Conservation (phyloP, 2,113 vertebrate species). For the Lamprologus callipterus region DNA sequence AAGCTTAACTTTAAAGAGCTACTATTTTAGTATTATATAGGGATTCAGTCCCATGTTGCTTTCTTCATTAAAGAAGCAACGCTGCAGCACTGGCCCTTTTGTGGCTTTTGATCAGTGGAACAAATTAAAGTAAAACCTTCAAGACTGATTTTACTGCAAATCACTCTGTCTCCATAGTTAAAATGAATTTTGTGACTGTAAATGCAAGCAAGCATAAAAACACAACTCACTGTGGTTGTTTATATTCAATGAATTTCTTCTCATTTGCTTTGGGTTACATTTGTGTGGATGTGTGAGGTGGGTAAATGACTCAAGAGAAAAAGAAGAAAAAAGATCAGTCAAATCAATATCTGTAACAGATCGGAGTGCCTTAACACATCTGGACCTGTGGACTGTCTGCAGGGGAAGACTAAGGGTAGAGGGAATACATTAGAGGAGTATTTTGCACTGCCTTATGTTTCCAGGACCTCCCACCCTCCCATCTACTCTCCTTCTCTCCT, state of each 20-base stretch:
- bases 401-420: slow-evolving; percentile 13
- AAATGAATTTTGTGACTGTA: neutral
- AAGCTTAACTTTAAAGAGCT: neutral
- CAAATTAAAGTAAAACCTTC: neutral
- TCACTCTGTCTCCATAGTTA: neutral
- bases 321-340: neutral
- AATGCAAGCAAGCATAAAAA: neutral
- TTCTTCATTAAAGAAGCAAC: neutral
- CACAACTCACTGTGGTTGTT: neutral
- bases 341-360: neutral
- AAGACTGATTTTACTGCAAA: neutral
- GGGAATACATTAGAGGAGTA: slow-evolving; percentile 29
- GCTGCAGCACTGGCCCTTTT: neutral
- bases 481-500: neutral
- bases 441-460: slow-evolving; percentile 33
- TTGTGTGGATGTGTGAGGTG: neutral
- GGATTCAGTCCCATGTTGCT: neutral
- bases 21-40: neutral
- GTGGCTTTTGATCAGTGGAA: neutral
- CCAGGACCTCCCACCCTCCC: slow-evolving; percentile 33
- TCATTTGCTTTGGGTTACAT: neutral
- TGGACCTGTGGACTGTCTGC: neutral
- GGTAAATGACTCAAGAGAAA: neutral
- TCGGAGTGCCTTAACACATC: neutral
- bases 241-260: neutral